Base-by-base conservation (phyloP, 2,888 invertebrate genomes). In the Endotricha flammealis region DNA sequence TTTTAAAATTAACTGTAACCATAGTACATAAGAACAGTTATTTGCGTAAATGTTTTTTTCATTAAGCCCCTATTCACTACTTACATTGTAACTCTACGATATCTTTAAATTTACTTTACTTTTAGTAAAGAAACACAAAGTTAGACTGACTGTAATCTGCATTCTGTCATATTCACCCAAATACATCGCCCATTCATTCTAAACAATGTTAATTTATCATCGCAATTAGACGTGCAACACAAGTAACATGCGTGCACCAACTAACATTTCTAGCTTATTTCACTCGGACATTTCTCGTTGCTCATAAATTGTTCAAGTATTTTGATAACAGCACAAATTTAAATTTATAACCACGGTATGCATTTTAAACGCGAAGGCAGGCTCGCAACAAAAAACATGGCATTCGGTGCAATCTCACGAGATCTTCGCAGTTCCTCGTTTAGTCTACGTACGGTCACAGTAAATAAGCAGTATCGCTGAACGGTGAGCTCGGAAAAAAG, bases 321-420 rank as follows among this genome's bases (percentile, higher is more conserved):
- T 82, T 80, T 69, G 82, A 82, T 82, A 82, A 75, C 70, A 67
- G 60, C 56, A 66, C 66, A 74, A 81, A 80, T 80, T 82, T 74
- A 76, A 81, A 81, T 82, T 80, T 79, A 82, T 77, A 73, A 70
- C 57, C 62, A 61, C 54, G 66, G 73, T 66, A 72, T 78, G 79
- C 76, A 74, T 76, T 81, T 71, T 70, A 64, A 71, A 64, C 70
- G 65, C 72, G 74, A 76, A 69, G 60, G 70, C 60, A 55, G 57
- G 68, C 70, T 71, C 68, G 51, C 57, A 62, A 65, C 65, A 67
- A 76, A 72, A 79, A 79, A 70, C 74, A 68, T 58, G 68, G 58
- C 51, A 57, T 52, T 44, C 22, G 40, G 51, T 45, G 51, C 46
- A 73, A 83, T 83, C 81, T 81, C 80, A 81, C 82, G 81, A 76